Percentiles rank a stretch among this genome's conserved stretches.
These are phyloP conservation scores for Macrosiphum euphorbiae DNA, from an alignment of 2,888 invertebrate species.

Conservation along the genomic window DNA sequence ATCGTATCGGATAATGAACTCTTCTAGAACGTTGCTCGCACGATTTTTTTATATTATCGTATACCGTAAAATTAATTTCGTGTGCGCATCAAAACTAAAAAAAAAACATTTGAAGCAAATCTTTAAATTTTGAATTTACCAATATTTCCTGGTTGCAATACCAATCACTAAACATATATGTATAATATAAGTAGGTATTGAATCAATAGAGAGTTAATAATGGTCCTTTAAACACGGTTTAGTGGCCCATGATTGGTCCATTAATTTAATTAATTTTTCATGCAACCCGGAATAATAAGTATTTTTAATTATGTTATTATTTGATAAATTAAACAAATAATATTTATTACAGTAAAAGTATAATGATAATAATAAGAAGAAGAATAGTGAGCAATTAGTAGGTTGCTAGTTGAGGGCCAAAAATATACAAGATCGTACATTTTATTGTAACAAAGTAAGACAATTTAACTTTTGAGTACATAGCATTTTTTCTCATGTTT, in stretches of 20 bases:
- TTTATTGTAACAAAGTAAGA: background rate
- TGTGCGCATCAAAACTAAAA: constrained; percentile 1
- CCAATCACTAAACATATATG: too few relatives aligned
- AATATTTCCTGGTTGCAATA: too few relatives aligned
- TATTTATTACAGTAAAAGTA: background rate
- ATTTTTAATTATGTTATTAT: background rate
- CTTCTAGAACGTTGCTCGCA: background rate
- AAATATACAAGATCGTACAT: background rate
- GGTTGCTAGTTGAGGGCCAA: background rate
- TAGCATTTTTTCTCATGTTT: background rate
- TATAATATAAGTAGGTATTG: too few relatives aligned
- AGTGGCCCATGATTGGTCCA: too few relatives aligned
- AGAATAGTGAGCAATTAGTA: background rate
- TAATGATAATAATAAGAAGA: background rate
- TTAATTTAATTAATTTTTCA: too few relatives aligned
- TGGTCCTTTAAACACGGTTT: too few relatives aligned
- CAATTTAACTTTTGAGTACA: background rate
- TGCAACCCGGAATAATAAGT: background rate
- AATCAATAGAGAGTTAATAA: too few relatives aligned
- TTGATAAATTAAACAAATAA: background rate
- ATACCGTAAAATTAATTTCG: background rate
- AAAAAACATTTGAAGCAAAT: background rate
- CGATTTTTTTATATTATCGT: background rate
- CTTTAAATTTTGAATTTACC: background rate
- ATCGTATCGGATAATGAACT: background rate